Conservation (phyloP, 2,797 vertebrate species). For the Poecilia picta region DNA sequence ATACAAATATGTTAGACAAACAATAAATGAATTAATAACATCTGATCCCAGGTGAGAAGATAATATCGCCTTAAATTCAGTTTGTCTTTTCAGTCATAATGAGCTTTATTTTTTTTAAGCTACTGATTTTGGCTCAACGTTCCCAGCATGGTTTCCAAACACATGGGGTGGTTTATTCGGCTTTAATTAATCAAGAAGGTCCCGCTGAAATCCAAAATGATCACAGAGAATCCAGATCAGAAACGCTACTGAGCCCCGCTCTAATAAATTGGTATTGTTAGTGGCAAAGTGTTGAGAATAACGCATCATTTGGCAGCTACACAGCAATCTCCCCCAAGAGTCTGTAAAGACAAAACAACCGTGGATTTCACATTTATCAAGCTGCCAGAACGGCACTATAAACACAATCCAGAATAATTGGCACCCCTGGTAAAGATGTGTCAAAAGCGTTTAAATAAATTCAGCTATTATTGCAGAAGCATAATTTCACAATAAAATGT, state of each 20-base stretch:
- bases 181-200: neutral
- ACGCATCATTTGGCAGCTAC: slow-evolving; percentile 31
- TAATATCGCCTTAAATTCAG: neutral
- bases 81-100: neutral
- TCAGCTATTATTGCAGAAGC: neutral
- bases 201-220: neutral
- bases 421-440: neutral
- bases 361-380: slow-evolving; percentile 2
- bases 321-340: slow-evolving; percentile 18
- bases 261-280: slow-evolving; percentile 28
- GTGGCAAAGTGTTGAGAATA: slow-evolving; percentile 25
- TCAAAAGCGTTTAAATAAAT: neutral
- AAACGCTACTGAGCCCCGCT: neutral
- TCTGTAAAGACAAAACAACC: slow-evolving; percentile 3
- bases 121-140: slow-evolving; percentile 8
- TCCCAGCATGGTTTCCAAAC: slow-evolving; percentile 7
- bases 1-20: slow-evolving; percentile 1
- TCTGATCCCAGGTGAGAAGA: neutral
- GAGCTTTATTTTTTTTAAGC: slow-evolving; percentile 10
- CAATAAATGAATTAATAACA: neutral
- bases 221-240: neutral
- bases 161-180: slow-evolving; percentile 1
- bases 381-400: neutral
- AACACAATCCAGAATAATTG: slow-evolving; percentile 3
- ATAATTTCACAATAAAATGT: slow-evolving; percentile 1